Evolutionary conservation across 92 coral and sea anemone species (phyloP).

Genomic region (Plumapathes pennacea): DNA sequence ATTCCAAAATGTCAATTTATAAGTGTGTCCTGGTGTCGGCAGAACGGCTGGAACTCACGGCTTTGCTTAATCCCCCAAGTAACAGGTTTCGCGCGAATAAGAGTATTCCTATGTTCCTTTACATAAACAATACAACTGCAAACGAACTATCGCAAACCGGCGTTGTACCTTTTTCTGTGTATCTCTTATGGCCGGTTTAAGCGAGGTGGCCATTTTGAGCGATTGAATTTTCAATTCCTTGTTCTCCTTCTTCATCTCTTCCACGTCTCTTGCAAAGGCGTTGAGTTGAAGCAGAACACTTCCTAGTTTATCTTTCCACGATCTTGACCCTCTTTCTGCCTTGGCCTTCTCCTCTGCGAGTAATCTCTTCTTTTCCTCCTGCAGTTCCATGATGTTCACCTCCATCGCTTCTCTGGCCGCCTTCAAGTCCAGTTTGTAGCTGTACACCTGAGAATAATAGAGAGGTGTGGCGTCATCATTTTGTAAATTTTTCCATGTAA

Average conservation of each 20-base stretch:
- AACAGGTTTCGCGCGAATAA: no score
- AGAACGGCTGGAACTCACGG: no score
- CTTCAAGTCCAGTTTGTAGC: constrained; percentile 42
- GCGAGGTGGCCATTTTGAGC: constrained; percentile 67
- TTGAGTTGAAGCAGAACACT: constrained; percentile 28
- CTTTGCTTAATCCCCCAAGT: no score
- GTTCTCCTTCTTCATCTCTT: constrained; percentile 65
- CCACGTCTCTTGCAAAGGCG: constrained; percentile 36
- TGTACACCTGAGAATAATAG: constrained; percentile 42
- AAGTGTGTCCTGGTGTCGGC: no score
- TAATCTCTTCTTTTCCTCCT: constrained; percentile 22
- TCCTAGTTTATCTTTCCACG: constrained; percentile 55
- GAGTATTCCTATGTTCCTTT: no score
- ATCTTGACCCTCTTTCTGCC: constrained; percentile 28
- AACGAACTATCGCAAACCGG: no score
- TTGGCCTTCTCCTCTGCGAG: constrained; percentile 37
- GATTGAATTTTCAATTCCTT: constrained; percentile 68
- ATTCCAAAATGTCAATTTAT: no score
- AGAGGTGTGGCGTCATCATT: no score
- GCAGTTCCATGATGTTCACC: constrained; percentile 17
- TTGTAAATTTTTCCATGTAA: no score
- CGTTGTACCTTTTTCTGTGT: constrained; percentile 59
- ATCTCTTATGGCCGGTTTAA: constrained; percentile 73
- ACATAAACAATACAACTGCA: no score
- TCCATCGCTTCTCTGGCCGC: constrained; percentile 9